Percentiles rank a stretch among this genome's conserved stretches.
Conservation (phyloP, 1,140 invertebrate genomes). For the Hypsibius dujardini region DNA sequence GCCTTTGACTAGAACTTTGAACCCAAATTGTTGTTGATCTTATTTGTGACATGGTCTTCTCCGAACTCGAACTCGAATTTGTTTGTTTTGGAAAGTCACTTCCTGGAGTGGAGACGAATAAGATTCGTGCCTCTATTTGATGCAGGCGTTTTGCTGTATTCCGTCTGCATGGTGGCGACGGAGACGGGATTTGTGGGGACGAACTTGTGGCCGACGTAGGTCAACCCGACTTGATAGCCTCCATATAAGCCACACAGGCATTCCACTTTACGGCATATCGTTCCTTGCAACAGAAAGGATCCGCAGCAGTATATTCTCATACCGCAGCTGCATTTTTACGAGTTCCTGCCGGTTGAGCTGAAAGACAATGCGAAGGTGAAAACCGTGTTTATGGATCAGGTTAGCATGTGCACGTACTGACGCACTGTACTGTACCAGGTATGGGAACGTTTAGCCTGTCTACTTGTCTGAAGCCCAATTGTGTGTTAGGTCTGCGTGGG, state of each 20-base stretch:
- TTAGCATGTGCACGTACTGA: not conserved
- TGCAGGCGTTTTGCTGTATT: constrained; percentile 5
- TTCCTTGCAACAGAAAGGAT: not conserved
- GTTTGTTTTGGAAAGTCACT: not conserved
- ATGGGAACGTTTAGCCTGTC: not conserved
- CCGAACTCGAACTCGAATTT: not conserved
- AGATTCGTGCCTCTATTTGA: not conserved
- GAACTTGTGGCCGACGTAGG: not conserved
- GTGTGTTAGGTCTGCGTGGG: not conserved
- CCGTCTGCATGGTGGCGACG: not conserved
- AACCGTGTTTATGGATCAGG: not conserved
- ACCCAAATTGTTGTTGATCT: not conserved
- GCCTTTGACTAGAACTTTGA: not conserved
- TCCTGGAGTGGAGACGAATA: not conserved
- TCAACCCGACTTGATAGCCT: no score
- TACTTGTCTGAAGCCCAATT: not conserved
- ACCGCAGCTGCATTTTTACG: not conserved
- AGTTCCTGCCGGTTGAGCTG: not conserved
- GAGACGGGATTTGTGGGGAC: not conserved
- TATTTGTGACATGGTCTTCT: not conserved
- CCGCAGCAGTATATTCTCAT: not conserved
- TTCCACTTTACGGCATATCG: not conserved
- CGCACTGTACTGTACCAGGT: no score
- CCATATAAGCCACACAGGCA: no score
- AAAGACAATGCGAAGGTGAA: not conserved